Conservation (phyloP, 2,113 vertebrate genomes). For the Mixornis gularis region DNA sequence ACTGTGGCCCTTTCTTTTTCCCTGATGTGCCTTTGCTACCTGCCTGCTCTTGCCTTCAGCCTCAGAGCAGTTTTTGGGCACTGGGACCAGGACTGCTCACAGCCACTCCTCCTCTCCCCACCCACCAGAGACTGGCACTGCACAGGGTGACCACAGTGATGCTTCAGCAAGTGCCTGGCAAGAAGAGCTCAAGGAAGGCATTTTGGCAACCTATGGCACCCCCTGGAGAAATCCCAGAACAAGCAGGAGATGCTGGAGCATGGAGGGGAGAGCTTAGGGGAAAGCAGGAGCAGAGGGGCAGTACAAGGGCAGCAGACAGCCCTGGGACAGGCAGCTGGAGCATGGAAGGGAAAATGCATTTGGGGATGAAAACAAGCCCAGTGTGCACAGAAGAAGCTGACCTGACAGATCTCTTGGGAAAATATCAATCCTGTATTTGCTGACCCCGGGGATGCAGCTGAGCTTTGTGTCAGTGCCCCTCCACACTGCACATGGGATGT, state of each 20-base stretch:
- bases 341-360: not conserved
- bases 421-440: not conserved
- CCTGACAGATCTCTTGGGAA: not conserved
- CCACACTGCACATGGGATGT: not conserved
- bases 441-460: not conserved
- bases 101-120: not conserved
- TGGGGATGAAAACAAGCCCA: not conserved
- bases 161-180: not conserved
- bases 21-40: not conserved
- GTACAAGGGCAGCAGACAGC: rapidly evolving
- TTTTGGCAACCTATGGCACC: not conserved
- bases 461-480: not conserved
- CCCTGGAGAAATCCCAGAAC: not conserved
- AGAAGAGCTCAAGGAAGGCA: not conserved
- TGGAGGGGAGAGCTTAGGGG: not conserved
- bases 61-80: not conserved
- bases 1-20: not conserved
- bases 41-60: not conserved
- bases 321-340: not conserved
- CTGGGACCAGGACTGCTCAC: not conserved
- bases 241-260: rapidly evolving
- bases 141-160: rapidly evolving
- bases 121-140: not conserved
- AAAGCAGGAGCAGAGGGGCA: not conserved
- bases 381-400: not conserved